Evolutionary conservation across 2,888 invertebrate genomes (phyloP), one percentile per base, ranked within the genome.

Genomic region (Synanthedon vespiformis): DNA sequence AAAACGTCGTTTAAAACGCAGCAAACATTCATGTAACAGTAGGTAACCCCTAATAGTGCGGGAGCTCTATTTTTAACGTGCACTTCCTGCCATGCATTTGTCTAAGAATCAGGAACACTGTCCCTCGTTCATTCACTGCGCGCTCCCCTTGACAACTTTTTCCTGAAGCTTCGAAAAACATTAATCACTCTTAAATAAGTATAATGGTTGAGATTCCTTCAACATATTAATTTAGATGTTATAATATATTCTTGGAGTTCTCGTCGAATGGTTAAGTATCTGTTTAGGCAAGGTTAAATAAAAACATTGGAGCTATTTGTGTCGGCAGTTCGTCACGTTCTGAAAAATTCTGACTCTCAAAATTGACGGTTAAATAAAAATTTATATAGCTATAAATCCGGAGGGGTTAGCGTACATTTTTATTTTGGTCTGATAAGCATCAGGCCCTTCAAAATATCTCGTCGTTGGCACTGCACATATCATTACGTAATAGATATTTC

Each of bases 1-100:
- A 44, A 44, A 22, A 44, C 44, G 11, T 44, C 3, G 2, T 34
- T 34, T 34, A 8, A 34, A 34, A 34, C 44, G 13, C 44, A 44
- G n/a, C 44, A 13, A 44, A 40, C 50, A 34, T 34, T 34, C 10
- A 34, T 34, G 34, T 27, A 41, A 53, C 55, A 55, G 47, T 51
- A 51, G 53, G 50, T 48, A 51, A 44, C 50, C 51, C 48, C 10
- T 48, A 54, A 58, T 62, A 63, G 63, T 66, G 64, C 66, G 64
- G 63, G 61, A 55, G 53, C 49, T 59, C 62, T 70, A 68, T 64
- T 66, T 72, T 68, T 73, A 72, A 60, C 54, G 49, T 16, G 49
- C 48, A 61, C 71, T 79, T 80, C 80, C 80, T 77, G 78, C 65
- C 54, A 51, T 56, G 58, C 61, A 61, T 64, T 67, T 69, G 70